phyloP scores from a whole-genome alignment of 2,888 invertebrate genomes.

The Noctua comes region DNA sequence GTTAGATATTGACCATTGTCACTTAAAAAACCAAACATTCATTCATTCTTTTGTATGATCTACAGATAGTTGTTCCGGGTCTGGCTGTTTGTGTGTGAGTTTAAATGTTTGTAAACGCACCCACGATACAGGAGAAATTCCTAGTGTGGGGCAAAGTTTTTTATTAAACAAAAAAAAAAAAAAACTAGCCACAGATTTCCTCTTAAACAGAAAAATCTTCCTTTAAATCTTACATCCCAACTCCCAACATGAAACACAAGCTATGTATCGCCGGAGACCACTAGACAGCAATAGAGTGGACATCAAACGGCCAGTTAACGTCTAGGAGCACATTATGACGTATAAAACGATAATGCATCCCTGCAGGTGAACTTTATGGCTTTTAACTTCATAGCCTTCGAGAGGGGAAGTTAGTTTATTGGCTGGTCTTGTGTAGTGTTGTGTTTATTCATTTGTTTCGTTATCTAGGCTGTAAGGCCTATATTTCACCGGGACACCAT shows the following conservation, averaged over 20 bases:
- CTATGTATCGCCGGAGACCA: conserved; percentile 22
- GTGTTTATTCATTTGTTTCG: conserved; percentile 4
- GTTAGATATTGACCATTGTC: no score
- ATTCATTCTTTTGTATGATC: no score
- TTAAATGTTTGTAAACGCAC: no score
- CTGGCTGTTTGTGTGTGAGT: no score
- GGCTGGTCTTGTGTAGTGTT: neutral
- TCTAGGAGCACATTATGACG: conserved; percentile 47
- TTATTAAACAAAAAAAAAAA: no score
- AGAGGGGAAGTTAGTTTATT: conserved; percentile 40
- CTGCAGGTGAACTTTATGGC: conserved; percentile 51
- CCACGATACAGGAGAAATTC: no score
- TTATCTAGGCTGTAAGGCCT: neutral
- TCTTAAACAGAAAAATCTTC: neutral
- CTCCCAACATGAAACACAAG: conserved; percentile 16
- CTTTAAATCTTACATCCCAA: neutral
- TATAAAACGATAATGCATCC: conserved; percentile 61
- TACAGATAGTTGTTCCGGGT: no score
- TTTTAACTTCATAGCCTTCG: conserved; percentile 59
- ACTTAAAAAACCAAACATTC: no score
- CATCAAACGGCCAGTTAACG: conserved; percentile 54
- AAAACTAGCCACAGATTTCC: no score
- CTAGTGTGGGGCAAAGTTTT: no score
- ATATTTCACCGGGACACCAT: no score
- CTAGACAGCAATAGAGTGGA: conserved; percentile 49